Percentiles rank a stretch among this genome's conserved stretches.
phyloP scores from a whole-genome alignment of 1,140 invertebrate genomes.

The Anastrepha ludens region DNA sequence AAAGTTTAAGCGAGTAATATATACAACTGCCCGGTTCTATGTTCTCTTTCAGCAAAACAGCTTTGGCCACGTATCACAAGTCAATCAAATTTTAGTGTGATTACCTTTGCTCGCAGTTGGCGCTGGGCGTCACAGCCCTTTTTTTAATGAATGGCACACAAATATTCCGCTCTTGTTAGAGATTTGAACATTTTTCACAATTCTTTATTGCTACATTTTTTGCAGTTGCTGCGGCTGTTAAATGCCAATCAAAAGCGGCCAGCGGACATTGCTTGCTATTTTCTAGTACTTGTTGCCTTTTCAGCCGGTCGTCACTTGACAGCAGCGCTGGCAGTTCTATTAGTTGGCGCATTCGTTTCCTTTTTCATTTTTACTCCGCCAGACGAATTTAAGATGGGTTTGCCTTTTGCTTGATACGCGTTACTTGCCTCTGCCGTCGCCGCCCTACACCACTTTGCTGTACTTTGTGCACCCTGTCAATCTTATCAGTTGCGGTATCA shows the following conservation, averaged over 20 bases:
- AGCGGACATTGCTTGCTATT: conserved; percentile 7
- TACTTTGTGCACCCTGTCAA: conserved; percentile 39
- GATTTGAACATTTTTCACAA: conserved; percentile 51
- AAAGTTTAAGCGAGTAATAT: not conserved
- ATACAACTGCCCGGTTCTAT: not conserved
- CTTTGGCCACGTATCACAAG: conserved; percentile 1
- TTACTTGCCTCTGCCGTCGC: not conserved
- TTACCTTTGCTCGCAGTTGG: not conserved
- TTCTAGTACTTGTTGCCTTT: not conserved
- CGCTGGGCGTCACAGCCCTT: conserved; percentile 4
- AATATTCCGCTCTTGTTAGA: conserved; percentile 37
- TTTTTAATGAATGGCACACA: not conserved
- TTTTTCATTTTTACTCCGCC: not conserved
- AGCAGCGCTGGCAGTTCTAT: conserved; percentile 40
- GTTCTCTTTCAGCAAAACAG: not conserved
- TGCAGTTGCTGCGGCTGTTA: conserved; percentile 42
- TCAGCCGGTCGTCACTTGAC: not conserved
- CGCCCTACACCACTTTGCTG: conserved; percentile 47
- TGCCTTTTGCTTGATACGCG: not conserved
- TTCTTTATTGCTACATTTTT: conserved; percentile 32
- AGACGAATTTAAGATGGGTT: not conserved
- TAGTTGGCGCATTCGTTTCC: conserved; percentile 8
- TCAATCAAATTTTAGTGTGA: conserved; percentile 47
- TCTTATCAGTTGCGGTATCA: conserved; percentile 57
- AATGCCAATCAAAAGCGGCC: conserved; percentile 32